Percentiles rank a stretch among this genome's conserved stretches.
Evolutionary conservation across 2,888 invertebrate species (phyloP).

Genomic region (Elmis aenea): DNA sequence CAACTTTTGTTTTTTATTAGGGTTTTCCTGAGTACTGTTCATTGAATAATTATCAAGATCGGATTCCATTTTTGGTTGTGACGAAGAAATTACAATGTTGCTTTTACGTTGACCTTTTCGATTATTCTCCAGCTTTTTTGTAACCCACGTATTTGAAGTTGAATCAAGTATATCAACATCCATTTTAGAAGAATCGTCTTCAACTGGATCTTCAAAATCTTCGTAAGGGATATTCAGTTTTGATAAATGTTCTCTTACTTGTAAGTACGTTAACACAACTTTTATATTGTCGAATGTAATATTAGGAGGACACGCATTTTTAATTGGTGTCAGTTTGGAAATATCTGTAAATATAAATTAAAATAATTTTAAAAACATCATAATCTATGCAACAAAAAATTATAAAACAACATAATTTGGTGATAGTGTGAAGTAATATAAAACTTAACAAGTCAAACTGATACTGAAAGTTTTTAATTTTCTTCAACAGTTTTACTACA

Average conservation of each 20-base stretch:
- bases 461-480: too few relatives aligned
- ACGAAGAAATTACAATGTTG: neutral
- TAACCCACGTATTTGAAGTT: neutral
- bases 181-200: constrained; percentile 1
- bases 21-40: too few relatives aligned
- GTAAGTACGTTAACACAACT: constrained; percentile 33
- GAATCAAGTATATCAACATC: too few relatives aligned
- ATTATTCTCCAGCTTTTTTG: neutral
- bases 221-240: constrained; percentile 29
- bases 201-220: constrained; percentile 33
- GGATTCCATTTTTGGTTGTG: too few relatives aligned
- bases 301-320: constrained; percentile 36
- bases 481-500: too few relatives aligned
- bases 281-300: constrained; percentile 37
- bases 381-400: too few relatives aligned
- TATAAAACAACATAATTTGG: too few relatives aligned
- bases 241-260: constrained; percentile 36
- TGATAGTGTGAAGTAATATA: too few relatives aligned
- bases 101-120: neutral
- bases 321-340: constrained; percentile 29
- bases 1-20: neutral
- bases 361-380: too few relatives aligned
- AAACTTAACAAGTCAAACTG: too few relatives aligned
- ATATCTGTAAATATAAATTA: constrained; percentile 31
- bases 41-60: neutral